phyloP scores from a whole-genome alignment of 2,113 vertebrate genomes.

The Podilymbus podiceps region DNA sequence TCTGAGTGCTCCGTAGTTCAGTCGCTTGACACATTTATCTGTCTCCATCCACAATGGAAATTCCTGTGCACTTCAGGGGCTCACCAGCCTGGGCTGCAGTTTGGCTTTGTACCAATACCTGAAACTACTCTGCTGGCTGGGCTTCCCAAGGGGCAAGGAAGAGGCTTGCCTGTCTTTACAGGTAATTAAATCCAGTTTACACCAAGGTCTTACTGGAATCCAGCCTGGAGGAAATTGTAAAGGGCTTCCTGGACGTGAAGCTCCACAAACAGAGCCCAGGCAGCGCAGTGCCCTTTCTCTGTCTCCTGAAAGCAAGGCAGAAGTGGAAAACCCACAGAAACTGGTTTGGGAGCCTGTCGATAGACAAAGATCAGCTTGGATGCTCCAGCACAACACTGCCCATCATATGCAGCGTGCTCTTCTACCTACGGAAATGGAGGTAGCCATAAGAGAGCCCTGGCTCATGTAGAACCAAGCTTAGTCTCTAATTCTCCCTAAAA shows the following conservation, averaged over 20 bases:
- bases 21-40: background rate
- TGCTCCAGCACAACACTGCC: background rate
- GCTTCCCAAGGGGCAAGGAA: constrained; percentile 11
- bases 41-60: background rate
- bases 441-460: background rate
- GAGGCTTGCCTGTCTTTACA: constrained; percentile 36
- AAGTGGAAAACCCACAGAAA: background rate
- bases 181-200: constrained; percentile 40
- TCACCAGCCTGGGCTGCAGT: background rate
- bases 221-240: background rate
- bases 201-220: background rate
- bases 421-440: background rate
- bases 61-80: background rate
- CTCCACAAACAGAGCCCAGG: background rate
- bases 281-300: background rate
- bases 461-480: background rate
- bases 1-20: background rate
- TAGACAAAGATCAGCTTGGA: background rate
- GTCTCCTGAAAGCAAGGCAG: background rate
- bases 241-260: background rate
- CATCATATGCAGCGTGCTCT: background rate
- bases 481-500: background rate
- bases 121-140: background rate
- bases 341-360: background rate
- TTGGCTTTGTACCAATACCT: background rate